Base-by-base conservation (phyloP, 2,888 invertebrate species). In the Papilio gigon region DNA sequence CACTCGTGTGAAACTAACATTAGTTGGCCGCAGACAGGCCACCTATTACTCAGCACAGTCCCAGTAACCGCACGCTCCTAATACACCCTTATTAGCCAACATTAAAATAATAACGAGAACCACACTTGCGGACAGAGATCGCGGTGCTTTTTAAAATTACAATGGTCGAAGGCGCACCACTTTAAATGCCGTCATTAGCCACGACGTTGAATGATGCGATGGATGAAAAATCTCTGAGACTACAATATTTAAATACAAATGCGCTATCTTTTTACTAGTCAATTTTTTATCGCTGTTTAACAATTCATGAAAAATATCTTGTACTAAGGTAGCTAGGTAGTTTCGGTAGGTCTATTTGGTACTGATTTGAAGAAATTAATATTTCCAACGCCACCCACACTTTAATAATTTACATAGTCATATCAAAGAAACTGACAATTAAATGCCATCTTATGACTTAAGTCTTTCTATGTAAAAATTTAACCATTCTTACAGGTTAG, bases 81-180 rank as follows among this genome's bases (percentile, higher is more conserved):
- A 81, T 79, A 76, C 81, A 79, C 76, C 78, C 80, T 84, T 80
- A 88, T 86, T 86, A 85, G 77, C 78, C 78, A 76, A 80, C 81
- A 88, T 86, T 85, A 86, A 83, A 85, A 83, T 87, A 86, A 88
- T 85, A 85, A 83, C 80, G 75, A 79, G 77, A 76, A 75, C 74
- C 69, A 68, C 76, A 76, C 76, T 60, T 40, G 40, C 37, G 60
- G 42, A 66, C 69, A 74, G 77, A 74, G 73, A 77, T 77, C 78
- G 76, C 72, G 73, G 77, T 78, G 74, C 71, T 66, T 73, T 77
- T 70, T 71, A 73, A 76, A 73, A 77, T 78, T 75, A 72, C 70
- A 68, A 44, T 59, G 69, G 65, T 66, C 70, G 60, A 37, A 40
- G 40, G 37, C 30, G n/a, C 30, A 56, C 30, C 53, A 9, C 53